A percentile compares a stretch with the other conserved stretches of the same genome.
Evolutionary conservation across 1,140 invertebrate species (phyloP).

Genomic region (Ruditapes philippinarum): DNA sequence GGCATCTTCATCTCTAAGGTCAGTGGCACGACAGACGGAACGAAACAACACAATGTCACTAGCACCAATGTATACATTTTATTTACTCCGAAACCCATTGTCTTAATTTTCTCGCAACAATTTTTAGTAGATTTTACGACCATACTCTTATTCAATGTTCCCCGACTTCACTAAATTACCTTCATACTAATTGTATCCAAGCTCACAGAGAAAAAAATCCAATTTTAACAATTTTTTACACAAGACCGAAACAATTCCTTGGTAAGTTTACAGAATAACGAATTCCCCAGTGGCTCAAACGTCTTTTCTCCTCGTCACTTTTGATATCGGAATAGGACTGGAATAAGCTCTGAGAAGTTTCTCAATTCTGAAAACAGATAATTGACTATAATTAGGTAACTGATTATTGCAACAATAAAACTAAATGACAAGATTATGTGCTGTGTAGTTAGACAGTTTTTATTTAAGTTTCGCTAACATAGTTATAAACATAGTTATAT

Average conservation of each 20-base stretch:
- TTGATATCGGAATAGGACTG: not conserved
- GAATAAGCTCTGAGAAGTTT: not conserved
- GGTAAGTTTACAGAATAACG: not conserved
- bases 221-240: not conserved
- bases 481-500: too few relatives aligned
- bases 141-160: not conserved
- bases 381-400: conserved; percentile 9
- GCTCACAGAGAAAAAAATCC: not conserved
- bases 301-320: not conserved
- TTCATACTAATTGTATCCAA: not conserved
- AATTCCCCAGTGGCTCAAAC: not conserved
- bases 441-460: too few relatives aligned
- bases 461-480: too few relatives aligned
- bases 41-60: not conserved
- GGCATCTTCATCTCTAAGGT: conserved; percentile 21
- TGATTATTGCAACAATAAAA: conserved; percentile 7
- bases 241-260: not conserved
- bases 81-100: not conserved
- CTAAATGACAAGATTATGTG: not conserved
- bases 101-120: not conserved
- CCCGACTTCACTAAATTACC: not conserved
- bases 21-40: not conserved
- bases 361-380: conserved; percentile 23
- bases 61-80: not conserved
- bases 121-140: not conserved